Conservation (phyloP, 2,113 vertebrate species). For the Epinephelus moara region DNA sequence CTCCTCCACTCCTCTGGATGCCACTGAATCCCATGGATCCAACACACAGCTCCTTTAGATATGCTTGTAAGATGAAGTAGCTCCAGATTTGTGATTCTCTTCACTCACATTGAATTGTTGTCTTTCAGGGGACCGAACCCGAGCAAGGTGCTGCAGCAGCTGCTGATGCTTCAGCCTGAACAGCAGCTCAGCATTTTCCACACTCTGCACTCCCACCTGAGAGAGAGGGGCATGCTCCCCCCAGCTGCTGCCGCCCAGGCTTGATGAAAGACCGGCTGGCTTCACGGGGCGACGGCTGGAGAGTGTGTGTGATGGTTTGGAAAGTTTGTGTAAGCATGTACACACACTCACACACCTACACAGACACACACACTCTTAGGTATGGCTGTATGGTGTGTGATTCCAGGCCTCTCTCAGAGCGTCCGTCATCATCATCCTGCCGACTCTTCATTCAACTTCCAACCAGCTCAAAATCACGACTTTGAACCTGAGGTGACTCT, state of each 20-base stretch:
- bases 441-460: slow-evolving; percentile 31
- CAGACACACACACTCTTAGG: slow-evolving; percentile 4
- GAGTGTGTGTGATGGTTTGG: slow-evolving; percentile 23
- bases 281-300: not conserved
- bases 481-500: slow-evolving; percentile 23
- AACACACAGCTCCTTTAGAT: no score
- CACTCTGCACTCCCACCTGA: slow-evolving; percentile 89
- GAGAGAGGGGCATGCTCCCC: slow-evolving; percentile 90
- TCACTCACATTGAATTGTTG: not conserved
- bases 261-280: slow-evolving; percentile 26
- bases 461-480: slow-evolving; percentile 26
- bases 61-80: not conserved
- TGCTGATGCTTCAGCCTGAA: slow-evolving; percentile 93
- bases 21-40: no score
- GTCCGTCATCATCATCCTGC: slow-evolving; percentile 33
- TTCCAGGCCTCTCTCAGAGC: slow-evolving; percentile 25
- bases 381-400: slow-evolving; percentile 29
- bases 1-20: no score
- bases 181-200: slow-evolving; percentile 94
- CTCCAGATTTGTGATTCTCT: not conserved
- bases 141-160: slow-evolving; percentile 94
- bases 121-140: slow-evolving; percentile 93
- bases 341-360: slow-evolving; percentile 4
- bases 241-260: slow-evolving; percentile 78
- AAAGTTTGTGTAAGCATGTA: slow-evolving; percentile 41